These are phyloP conservation scores for Cacatua alba DNA, from an alignment of 2,113 vertebrate species.

Conservation along the genomic window DNA sequence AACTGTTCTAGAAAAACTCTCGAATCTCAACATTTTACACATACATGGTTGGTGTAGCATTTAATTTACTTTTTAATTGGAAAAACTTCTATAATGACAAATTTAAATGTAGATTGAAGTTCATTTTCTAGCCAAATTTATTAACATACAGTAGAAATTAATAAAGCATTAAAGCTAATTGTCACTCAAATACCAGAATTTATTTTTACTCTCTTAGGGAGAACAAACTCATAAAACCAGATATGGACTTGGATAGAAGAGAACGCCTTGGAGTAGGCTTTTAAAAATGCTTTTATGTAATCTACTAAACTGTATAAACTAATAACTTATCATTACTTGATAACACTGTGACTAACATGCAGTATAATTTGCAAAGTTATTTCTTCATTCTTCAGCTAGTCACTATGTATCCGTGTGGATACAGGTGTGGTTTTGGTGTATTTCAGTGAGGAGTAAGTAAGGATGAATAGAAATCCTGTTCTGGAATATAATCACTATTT, in stretches of 20 bases:
- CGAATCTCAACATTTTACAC: neutral
- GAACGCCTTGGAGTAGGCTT: neutral
- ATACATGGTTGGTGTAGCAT: neutral
- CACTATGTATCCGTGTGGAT: neutral
- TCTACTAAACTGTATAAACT: neutral
- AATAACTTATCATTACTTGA: neutral
- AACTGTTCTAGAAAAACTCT: neutral
- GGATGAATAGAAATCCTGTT: neutral
- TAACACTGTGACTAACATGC: neutral
- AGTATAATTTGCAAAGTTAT: neutral
- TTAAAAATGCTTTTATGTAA: neutral
- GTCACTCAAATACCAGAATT: neutral
- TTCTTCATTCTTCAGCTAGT: neutral
- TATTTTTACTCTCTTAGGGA: neutral
- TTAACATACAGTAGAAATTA: neutral
- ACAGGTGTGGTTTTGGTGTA: neutral
- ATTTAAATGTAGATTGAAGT: neutral
- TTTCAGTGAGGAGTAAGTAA: neutral
- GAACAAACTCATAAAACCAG: conserved; percentile 5
- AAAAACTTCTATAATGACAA: neutral
- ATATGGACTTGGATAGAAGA: conserved; percentile 4
- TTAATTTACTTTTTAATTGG: neutral
- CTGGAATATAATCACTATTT: neutral
- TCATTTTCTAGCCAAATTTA: neutral
- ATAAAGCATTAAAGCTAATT: neutral